These are phyloP conservation scores for Germaria angustata DNA, from an alignment of 2,888 invertebrate species.

Conservation along the genomic window DNA sequence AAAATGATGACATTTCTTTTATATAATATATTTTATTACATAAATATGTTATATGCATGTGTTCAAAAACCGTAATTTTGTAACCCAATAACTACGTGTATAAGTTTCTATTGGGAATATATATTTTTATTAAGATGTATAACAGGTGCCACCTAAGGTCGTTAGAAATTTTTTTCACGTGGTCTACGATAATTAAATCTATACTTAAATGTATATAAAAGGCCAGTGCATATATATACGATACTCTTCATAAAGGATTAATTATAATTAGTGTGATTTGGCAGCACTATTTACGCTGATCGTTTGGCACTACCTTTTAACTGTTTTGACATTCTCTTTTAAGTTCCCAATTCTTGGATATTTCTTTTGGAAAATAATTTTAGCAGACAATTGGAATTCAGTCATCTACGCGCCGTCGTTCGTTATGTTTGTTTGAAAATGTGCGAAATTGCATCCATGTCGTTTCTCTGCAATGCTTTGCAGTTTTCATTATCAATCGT, in stretches of 20 bases:
- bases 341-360: neutral
- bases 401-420: conserved; percentile 72
- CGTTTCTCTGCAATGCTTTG: conserved; percentile 10
- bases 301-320: conserved; percentile 21
- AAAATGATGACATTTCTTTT: no score
- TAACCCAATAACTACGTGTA: no score
- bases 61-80: no score
- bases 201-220: no score
- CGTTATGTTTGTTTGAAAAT: conserved; percentile 64
- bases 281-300: neutral
- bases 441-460: neutral
- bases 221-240: no score
- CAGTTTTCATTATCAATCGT: conserved; percentile 29
- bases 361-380: conserved; percentile 40
- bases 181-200: no score
- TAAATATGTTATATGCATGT: no score
- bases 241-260: neutral
- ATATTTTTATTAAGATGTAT: no score
- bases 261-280: neutral
- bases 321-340: conserved; percentile 38
- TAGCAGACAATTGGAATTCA: conserved; percentile 67
- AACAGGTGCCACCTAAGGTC: no score
- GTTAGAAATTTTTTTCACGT: no score
- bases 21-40: no score
- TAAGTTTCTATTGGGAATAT: no score